Percentiles rank a stretch among this genome's conserved stretches.
These are phyloP conservation scores for Megalopta genalis DNA, from an alignment of 1,140 invertebrate genomes.

Conservation along the genomic window DNA sequence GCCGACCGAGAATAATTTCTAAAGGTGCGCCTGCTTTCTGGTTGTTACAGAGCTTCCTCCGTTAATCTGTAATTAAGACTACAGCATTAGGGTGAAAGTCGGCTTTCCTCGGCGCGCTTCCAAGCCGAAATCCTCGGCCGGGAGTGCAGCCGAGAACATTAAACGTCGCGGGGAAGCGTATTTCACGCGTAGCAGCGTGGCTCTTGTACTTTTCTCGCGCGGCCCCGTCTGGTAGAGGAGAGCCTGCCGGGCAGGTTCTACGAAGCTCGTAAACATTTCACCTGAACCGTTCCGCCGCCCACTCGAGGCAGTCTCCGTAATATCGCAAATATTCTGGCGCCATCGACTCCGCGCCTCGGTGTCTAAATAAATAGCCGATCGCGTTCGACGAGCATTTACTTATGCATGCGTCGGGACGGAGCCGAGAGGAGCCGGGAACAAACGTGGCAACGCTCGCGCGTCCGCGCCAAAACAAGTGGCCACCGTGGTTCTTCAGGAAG, in stretches of 20 bases:
- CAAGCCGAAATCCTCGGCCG: background rate
- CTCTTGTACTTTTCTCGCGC: background rate
- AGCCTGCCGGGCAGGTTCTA: background rate
- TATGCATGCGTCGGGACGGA: slow-evolving; percentile 36
- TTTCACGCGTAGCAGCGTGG: background rate
- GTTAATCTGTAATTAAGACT: background rate
- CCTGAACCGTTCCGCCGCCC: slow-evolving; percentile 20
- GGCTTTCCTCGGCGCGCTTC: background rate
- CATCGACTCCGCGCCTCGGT: slow-evolving; percentile 11
- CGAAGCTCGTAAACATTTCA: slow-evolving; percentile 29
- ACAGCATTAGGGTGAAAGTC: background rate
- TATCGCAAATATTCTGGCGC: slow-evolving; percentile 48
- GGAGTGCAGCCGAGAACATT: background rate
- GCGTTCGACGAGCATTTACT: slow-evolving; percentile 23
- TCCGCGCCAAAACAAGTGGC: slow-evolving; percentile 22
- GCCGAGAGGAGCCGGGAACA: background rate
- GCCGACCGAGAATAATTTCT: too few relatives aligned
- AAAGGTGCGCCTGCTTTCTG: too few relatives aligned
- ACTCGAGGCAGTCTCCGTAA: slow-evolving; percentile 23
- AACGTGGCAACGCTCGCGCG: background rate
- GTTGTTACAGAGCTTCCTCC: too few relatives aligned
- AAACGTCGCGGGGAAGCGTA: background rate
- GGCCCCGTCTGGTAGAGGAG: background rate
- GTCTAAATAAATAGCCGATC: slow-evolving; percentile 42
- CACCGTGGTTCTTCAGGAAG: slow-evolving; percentile 1